Percentiles rank a stretch among this genome's conserved stretches.
Conservation (phyloP, 2,113 vertebrate genomes). For the Heterotis niloticus region DNA sequence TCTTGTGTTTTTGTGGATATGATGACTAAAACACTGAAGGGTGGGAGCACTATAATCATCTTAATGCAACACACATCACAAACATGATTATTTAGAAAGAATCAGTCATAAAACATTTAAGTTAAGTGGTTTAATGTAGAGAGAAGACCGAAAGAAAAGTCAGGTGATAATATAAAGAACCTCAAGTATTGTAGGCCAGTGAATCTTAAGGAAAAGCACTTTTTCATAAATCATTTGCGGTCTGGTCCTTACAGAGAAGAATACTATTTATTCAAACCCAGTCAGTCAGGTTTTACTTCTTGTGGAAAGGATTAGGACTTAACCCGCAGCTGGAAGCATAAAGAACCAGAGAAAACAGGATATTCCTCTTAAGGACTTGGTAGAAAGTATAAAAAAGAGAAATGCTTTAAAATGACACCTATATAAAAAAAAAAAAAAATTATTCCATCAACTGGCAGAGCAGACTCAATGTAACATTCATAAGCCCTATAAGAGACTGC, state of each 20-base stretch:
- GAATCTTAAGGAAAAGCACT: neutral
- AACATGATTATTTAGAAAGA: neutral
- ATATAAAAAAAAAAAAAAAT: neutral
- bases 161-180: neutral
- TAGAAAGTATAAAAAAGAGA: neutral
- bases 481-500: conserved; percentile 15
- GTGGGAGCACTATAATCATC: neutral
- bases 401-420: neutral
- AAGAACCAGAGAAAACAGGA: neutral
- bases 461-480: conserved; percentile 22
- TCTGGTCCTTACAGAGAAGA: neutral
- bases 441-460: conserved; percentile 9
- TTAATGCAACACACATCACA: neutral
- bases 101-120: neutral
- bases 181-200: neutral
- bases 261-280: conserved; percentile 1
- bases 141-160: neutral
- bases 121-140: neutral
- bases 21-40: neutral
- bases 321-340: neutral
- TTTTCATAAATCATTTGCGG: neutral
- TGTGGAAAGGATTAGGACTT: neutral
- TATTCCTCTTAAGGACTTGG: neutral
- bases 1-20: too few relatives aligned
- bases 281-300: neutral